Conservation (phyloP, 2,888 invertebrate species). For the Drosophila recens region DNA sequence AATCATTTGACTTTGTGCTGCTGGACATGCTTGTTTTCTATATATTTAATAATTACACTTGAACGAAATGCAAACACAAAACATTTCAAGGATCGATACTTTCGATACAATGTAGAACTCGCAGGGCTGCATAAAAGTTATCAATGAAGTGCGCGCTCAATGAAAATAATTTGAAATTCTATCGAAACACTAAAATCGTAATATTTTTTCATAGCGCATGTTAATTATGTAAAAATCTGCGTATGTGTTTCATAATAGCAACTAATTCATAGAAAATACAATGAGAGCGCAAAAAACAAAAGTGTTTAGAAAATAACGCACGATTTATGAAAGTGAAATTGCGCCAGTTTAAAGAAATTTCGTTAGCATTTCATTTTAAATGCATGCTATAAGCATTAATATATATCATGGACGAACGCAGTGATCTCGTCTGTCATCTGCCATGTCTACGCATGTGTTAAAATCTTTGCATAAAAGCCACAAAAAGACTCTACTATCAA, state of each 20-base stretch:
- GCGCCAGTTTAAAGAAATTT: constrained; percentile 74
- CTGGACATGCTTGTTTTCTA: constrained; percentile 53
- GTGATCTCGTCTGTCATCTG: constrained; percentile 34
- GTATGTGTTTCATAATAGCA: constrained; percentile 57
- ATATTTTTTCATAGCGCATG: constrained; percentile 1
- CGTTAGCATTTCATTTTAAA: constrained; percentile 63
- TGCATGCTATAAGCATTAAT: constrained; percentile 73
- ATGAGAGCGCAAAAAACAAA: constrained; percentile 46
- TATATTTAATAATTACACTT: constrained; percentile 9
- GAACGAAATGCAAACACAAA: constrained; percentile 28
- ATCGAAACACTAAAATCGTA: not conserved
- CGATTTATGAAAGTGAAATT: constrained; percentile 79
- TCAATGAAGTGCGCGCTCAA: constrained; percentile 15
- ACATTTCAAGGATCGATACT: constrained; percentile 46
- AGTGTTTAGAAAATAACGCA: constrained; percentile 58
- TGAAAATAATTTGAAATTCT: constrained; percentile 29
- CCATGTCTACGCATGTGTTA: constrained; percentile 67
- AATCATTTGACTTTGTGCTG: constrained; percentile 60
- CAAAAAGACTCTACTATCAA: constrained; percentile 47
- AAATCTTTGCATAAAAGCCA: constrained; percentile 58
- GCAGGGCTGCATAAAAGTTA: constrained; percentile 36
- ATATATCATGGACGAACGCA: constrained; percentile 31
- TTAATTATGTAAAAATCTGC: constrained; percentile 49
- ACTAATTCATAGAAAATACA: constrained; percentile 34
- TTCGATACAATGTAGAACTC: constrained; percentile 27